Conservation (phyloP, 1,140 invertebrate species). For the Drosophila ogumai region DNA sequence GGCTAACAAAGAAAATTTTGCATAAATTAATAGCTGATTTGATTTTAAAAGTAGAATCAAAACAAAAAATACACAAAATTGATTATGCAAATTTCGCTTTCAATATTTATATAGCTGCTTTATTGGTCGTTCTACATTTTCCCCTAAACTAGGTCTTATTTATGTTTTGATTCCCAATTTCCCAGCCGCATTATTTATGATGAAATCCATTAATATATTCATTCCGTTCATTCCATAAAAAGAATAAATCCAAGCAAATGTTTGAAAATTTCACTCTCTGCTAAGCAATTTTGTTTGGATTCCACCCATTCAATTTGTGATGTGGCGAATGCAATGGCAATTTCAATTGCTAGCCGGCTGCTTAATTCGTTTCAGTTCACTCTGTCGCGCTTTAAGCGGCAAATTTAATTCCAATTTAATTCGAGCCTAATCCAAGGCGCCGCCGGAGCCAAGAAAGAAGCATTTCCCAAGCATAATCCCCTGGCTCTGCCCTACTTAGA, state of each 20-base stretch:
- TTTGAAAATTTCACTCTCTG: constrained; percentile 31
- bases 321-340: constrained; percentile 27
- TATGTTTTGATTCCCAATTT: constrained; percentile 20
- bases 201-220: constrained; percentile 32
- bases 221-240: neutral
- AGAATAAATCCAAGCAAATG: constrained; percentile 30
- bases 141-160: constrained; percentile 20
- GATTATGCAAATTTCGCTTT: constrained; percentile 14
- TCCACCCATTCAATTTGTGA: constrained; percentile 34
- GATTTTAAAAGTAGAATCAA: neutral
- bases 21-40: constrained; percentile 22
- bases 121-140: neutral
- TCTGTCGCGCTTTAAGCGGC: constrained; percentile 66
- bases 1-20: constrained; percentile 7
- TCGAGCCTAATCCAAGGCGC: constrained; percentile 71
- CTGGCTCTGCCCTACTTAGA: constrained; percentile 73
- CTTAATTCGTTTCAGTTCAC: constrained; percentile 63
- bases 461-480: constrained; percentile 50
- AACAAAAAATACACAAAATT: constrained; percentile 6
- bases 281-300: constrained; percentile 31
- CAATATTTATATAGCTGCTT: neutral
- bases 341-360: constrained; percentile 13
- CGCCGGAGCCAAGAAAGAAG: constrained; percentile 34
- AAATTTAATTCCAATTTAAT: constrained; percentile 80
- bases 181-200: constrained; percentile 19